Evolutionary conservation across 2,113 vertebrate species (phyloP), one percentile per base, ranked within the genome.

Genomic region (Coryphaenoides rupestris): DNA sequence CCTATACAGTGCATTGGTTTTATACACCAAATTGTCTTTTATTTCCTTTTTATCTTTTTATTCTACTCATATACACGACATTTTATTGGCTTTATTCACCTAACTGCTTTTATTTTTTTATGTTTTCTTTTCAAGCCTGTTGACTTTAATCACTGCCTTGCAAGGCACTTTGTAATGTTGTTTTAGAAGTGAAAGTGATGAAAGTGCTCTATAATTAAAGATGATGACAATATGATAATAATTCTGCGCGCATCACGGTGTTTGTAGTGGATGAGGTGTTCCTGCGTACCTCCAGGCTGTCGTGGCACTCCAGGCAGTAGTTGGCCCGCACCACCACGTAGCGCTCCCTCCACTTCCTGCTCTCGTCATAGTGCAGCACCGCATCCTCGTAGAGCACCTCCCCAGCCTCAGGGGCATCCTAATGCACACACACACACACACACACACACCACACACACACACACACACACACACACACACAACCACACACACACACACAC

Each of bases 321-420:
- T 93, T 92, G 1, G 90, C 92, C 79, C 90, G 92, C 65, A 96
- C 77, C 65, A 96, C 94, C 0, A 95, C 5, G 0, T 93, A 95
- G 80, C 92, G 79, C 40, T 95, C 93, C 74, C 87, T 93, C 95
- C 95, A 98, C 77, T 95, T 98, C 86, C 89, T 93, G 83, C 86
- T 70, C 4, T 95, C 94, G 40, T 94, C 92, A 0, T 87, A 90
- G 53, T 87, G 92, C 16, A 87, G 66, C n/a, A 95, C 50, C 14
- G 81, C 84, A 47, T 91, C 92, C 61, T 95, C 92, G 0, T 93
- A 95, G 15, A 98, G 64, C 19, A 94, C 75, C 0, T 74, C 85
- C 2, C 62, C 89, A 0, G 76, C 69, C 60, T 90, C 80, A 28
- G 68, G 47, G 0, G 76, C 60, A 0, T 84, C 90, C 96, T 97